Conservation (phyloP, 2,113 vertebrate species). For the Notiomystis cincta region DNA sequence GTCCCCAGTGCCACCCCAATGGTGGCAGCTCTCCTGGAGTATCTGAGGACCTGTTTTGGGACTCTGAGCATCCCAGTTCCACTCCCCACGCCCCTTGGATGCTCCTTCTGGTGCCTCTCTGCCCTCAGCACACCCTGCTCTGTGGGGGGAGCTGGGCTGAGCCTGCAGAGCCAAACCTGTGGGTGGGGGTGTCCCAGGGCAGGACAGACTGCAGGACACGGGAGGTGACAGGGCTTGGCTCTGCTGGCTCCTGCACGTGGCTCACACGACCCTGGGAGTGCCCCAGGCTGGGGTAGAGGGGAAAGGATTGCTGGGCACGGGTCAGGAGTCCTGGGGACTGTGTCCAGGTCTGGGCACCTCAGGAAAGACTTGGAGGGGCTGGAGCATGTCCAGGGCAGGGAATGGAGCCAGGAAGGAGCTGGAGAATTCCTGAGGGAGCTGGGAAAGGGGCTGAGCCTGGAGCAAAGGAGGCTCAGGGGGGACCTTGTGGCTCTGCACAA, state of each 20-base stretch:
- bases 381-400: neutral
- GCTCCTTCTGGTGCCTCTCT: neutral
- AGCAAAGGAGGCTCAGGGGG: neutral
- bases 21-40: neutral
- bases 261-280: neutral
- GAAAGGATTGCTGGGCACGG: neutral
- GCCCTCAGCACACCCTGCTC: neutral
- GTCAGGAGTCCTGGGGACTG: rapidly evolving
- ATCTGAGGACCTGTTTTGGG: neutral
- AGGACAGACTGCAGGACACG: rapidly evolving
- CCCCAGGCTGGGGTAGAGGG: neutral
- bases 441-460: neutral
- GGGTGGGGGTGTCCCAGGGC: neutral
- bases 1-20: rapidly evolving
- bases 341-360: neutral
- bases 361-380: neutral
- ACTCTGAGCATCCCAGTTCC: neutral
- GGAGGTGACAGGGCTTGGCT: neutral
- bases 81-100: rapidly evolving
- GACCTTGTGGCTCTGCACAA: neutral
- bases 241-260: neutral
- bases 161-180: neutral
- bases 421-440: neutral
- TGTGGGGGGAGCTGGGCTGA: rapidly evolving
- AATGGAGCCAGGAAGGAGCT: neutral